These are phyloP conservation scores for Montipora capricornis DNA, from an alignment of 64 coral and sea anemone genomes.

Conservation along the genomic window DNA sequence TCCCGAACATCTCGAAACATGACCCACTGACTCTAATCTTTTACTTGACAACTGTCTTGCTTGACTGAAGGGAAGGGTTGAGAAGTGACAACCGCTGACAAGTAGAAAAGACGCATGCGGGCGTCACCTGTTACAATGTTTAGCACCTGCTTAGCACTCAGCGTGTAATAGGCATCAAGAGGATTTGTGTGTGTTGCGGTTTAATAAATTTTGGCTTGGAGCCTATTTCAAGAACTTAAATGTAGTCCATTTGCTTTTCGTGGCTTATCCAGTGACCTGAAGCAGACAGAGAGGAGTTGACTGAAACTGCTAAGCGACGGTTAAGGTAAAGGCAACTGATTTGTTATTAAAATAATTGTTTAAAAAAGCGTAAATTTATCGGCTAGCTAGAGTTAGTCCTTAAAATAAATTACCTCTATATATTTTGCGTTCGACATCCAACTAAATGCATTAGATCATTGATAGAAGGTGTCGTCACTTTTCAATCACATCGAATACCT, in stretches of 20 bases:
- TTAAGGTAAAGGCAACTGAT: not conserved
- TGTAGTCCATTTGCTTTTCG: slow-evolving; percentile 14
- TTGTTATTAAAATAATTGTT: not conserved
- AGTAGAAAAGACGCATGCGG: not conserved
- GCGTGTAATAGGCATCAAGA: not conserved
- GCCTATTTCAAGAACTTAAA: slow-evolving; percentile 29
- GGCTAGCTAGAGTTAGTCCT: not conserved
- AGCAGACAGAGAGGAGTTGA: not conserved
- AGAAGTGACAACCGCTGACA: slow-evolving; percentile 1
- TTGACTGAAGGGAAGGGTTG: not conserved
- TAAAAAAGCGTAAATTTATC: not conserved
- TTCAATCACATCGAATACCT: no score
- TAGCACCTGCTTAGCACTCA: slow-evolving; percentile 8
- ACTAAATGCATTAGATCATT: not conserved
- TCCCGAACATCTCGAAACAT: no score
- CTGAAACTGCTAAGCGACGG: not conserved
- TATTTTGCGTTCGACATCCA: not conserved
- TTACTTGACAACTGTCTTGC: no score
- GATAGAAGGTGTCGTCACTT: no score
- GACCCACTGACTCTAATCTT: no score
- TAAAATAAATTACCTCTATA: not conserved
- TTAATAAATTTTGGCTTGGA: slow-evolving; percentile 1
- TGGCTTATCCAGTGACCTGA: slow-evolving; percentile 2
- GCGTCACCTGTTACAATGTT: not conserved
- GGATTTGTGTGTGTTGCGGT: not conserved